Percentiles rank a stretch among this genome's conserved stretches.
Conservation (phyloP, 2,888 invertebrate species). For the Poecilobothrus nobilitatus region DNA sequence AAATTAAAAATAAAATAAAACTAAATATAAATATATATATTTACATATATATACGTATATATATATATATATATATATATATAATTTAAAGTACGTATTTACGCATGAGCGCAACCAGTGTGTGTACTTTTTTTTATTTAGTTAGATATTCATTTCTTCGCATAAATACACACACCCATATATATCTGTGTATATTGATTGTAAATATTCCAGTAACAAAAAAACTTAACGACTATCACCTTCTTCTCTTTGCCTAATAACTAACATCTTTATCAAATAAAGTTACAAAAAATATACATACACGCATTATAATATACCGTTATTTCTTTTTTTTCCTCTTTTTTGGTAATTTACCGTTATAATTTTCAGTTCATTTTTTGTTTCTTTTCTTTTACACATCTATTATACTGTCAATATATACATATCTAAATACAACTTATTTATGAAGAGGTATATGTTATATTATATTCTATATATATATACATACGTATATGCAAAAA, state of each 20-base stretch:
- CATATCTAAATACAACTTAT: too few species aligned
- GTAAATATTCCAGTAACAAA: neutral
- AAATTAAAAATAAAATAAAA: too few species aligned
- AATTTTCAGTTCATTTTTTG: neutral
- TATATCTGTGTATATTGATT: neutral
- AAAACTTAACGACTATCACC: neutral
- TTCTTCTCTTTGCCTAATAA: too few species aligned
- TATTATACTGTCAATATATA: too few species aligned
- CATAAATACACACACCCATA: neutral
- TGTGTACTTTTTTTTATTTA: neutral
- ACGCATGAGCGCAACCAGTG: slow-evolving; percentile 6
- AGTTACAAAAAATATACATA: neutral
- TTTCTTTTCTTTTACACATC: neutral
- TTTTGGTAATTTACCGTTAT: neutral
- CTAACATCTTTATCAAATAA: too few species aligned
- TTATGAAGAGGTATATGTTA: too few species aligned
- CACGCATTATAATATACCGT: neutral
- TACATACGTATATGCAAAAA: neutral
- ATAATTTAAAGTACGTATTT: neutral
- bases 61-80: neutral
- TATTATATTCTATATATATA: neutral
- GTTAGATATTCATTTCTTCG: too few species aligned
- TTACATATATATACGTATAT: too few species aligned
- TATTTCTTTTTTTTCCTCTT: too few species aligned
- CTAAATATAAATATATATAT: neutral